phyloP scores from a whole-genome alignment of 2,113 vertebrate species.

The Platanista minor region DNA sequence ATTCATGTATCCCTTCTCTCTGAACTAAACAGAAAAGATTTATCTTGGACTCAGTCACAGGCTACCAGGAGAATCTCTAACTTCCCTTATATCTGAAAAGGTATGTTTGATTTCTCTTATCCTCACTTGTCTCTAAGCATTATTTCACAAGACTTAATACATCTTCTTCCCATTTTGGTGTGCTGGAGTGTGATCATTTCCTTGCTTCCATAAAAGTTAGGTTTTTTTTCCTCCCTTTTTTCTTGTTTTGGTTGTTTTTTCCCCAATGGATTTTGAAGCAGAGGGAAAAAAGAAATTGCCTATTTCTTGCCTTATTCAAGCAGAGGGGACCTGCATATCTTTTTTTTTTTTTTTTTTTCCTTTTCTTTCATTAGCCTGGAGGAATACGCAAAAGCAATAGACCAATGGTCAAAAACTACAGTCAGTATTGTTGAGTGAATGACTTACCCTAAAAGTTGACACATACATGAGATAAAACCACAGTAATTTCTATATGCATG shows the following conservation, averaged over 20 bases:
- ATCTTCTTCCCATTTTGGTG: not conserved
- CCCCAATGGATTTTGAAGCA: not conserved
- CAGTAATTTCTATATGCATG: not conserved
- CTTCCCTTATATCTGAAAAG: not conserved
- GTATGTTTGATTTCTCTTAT: not conserved
- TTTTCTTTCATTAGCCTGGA: not conserved
- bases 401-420: constrained; percentile 1
- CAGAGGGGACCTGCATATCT: not conserved
- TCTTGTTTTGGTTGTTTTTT: not conserved
- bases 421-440: constrained; percentile 8
- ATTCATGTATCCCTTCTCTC: not conserved
- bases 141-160: not conserved
- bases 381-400: constrained; percentile 44
- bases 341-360: too few relatives aligned
- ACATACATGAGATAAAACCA: not conserved
- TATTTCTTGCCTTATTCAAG: not conserved
- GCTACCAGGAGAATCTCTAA: not conserved
- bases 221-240: not conserved
- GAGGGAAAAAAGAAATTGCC: not conserved
- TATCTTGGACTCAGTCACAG: not conserved
- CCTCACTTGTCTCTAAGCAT: not conserved
- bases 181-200: not conserved
- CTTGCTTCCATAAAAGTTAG: not conserved
- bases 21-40: not conserved
- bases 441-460: constrained; percentile 13